phyloP scores from a whole-genome alignment of 2,113 vertebrate species.

The Epinephelus cyanopodus region DNA sequence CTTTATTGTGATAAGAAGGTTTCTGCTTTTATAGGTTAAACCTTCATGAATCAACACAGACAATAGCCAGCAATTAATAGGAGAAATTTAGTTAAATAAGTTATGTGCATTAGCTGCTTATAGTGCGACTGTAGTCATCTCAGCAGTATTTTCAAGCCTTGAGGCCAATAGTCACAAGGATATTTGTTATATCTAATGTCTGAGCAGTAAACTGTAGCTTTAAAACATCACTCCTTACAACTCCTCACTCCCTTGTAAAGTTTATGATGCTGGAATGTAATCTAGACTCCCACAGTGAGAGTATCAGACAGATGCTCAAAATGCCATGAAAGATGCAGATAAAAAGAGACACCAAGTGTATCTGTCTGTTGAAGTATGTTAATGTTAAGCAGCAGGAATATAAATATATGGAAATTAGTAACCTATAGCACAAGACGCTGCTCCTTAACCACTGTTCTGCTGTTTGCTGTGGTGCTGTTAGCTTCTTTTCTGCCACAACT shows the following conservation, averaged over 20 bases:
- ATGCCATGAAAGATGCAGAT: neutral
- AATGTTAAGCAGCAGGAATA: neutral
- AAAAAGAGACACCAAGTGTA: neutral
- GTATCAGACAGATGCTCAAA: neutral
- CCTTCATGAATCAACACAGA: neutral
- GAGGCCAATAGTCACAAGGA: neutral
- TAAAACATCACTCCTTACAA: neutral
- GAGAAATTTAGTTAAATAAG: neutral
- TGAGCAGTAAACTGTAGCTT: neutral
- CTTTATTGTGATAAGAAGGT: neutral
- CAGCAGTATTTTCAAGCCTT: neutral
- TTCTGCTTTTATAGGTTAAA: neutral
- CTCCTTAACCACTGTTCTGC: neutral
- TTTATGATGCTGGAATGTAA: slow-evolving; percentile 7
- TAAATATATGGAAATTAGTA: neutral
- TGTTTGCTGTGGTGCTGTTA: neutral
- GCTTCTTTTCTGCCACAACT: neutral
- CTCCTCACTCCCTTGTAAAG: neutral
- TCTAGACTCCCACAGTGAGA: neutral
- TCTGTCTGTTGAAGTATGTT: neutral
- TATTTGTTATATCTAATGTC: slow-evolving; percentile 18
- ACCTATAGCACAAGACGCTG: neutral
- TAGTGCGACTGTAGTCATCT: neutral
- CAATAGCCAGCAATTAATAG: neutral
- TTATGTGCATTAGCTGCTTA: neutral